phyloP scores from a whole-genome alignment of 2,797 vertebrate species.

The Trachops cirrhosus region DNA sequence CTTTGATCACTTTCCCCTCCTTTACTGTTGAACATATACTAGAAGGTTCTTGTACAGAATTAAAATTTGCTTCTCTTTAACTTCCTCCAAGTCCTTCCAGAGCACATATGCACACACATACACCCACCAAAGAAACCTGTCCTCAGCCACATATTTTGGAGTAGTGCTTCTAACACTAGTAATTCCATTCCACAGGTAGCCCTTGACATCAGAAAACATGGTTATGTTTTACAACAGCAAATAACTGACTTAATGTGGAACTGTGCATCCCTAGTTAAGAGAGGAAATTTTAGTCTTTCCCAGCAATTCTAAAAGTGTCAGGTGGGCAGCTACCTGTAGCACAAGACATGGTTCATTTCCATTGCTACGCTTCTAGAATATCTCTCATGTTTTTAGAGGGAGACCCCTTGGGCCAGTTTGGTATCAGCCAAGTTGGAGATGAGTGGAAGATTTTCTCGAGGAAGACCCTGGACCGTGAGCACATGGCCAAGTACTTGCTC shows the following conservation, averaged over 20 bases:
- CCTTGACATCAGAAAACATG: not conserved
- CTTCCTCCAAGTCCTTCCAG: not conserved
- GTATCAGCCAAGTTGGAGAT: conserved; percentile 87
- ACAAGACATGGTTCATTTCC: not conserved
- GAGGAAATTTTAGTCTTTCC: not conserved
- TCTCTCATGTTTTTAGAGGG: conserved; percentile 85
- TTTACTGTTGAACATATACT: not conserved
- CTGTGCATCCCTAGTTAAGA: not conserved
- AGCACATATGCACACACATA: too few relatives aligned
- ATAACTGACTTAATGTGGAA: not conserved
- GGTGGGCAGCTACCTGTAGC: not conserved
- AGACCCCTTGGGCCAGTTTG: conserved; percentile 92
- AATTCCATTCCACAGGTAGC: not conserved
- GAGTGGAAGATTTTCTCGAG: conserved; percentile 93
- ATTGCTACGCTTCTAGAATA: not conserved
- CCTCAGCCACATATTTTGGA: not conserved
- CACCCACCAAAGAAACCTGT: not conserved
- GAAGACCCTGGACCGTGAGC: conserved; percentile 92
- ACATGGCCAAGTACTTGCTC: conserved; percentile 89
- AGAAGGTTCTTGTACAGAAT: not conserved
- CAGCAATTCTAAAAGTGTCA: not conserved
- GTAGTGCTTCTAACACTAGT: not conserved
- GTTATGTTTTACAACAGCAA: not conserved
- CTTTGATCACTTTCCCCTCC: not conserved
- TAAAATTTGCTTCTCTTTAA: not conserved